Base-by-base conservation (phyloP, 2,888 invertebrate species). In the Crossocerus cetratus region DNA sequence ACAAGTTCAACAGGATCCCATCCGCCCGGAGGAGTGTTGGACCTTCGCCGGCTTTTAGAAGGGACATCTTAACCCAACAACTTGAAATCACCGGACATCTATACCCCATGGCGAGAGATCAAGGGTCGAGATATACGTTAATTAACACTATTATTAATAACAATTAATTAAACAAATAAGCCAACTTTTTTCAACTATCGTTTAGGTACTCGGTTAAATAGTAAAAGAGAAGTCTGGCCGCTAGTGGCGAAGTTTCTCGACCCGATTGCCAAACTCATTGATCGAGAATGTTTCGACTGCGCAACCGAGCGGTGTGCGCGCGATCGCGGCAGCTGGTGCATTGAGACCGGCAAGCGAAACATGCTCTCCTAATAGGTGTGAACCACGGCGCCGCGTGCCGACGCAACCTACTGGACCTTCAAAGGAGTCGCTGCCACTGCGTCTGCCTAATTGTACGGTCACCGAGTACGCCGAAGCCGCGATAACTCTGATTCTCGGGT, bases 341-440 rank as follows among this genome's bases (percentile, higher is more conserved):
- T n/a, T 4, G 63, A 44, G 32, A 82, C 76, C 81, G 85, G 68
- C 74, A 69, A 21, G 43, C 0, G 42, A 23, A 49, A 66, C 77
- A 83, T 90, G 85, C 59, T 69, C 68, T 83, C 87, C 86, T 89
- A 82, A 83, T 89, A 89, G 86, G 86, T 88, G 88, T 89, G 88
- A 89, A 89, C 89, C 89, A 89, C 88, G 87, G 89, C 87, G 89
- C 89, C 89, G 88, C 89, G 89, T 89, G 86, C 88, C 88, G 89
- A 89, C 89, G 89, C 88, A 89, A 89, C 88, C 86, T 84, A 86
- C 86, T 85, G 86, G 84, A 84, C 86, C 86, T 85, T 87, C 81
- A 78, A 81, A 82, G 81, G 80, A 84, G 62, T 79, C 83, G 79
- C 72, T 76, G 72, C 72, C 75, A 81, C 69, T 72, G 80, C 70